These are phyloP conservation scores for Agrotis ipsilon DNA, from an alignment of 2,888 invertebrate species.

Conservation along the genomic window DNA sequence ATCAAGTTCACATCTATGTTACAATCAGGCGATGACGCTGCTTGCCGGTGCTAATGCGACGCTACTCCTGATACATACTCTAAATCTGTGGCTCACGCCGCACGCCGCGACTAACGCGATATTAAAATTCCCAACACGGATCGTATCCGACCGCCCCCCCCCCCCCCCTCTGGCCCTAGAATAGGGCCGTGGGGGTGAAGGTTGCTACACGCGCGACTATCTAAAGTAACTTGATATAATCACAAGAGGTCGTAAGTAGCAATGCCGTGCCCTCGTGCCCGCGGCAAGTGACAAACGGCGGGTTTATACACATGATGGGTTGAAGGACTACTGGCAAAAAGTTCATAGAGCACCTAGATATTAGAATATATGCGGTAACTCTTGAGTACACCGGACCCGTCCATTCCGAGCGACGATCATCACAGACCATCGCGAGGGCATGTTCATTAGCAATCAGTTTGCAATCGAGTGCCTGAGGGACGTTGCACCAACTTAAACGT, in stretches of 20 bases:
- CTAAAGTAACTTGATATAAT: slow-evolving; percentile 60
- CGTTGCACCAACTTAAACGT: background rate
- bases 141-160: slow-evolving; percentile 7
- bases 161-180: background rate
- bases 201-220: slow-evolving; percentile 28
- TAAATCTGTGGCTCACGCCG: slow-evolving; percentile 58
- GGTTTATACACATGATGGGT: no score
- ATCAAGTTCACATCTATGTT: slow-evolving; percentile 28
- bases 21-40: slow-evolving; percentile 24
- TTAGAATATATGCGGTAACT: background rate
- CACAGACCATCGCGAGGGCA: background rate
- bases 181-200: no score
- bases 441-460: slow-evolving; percentile 27
- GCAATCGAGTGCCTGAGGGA: slow-evolving; percentile 6
- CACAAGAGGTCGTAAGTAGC: slow-evolving; percentile 47
- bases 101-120: slow-evolving; percentile 36
- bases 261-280: background rate
- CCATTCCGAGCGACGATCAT: no score
- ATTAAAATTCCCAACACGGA: slow-evolving; percentile 68
- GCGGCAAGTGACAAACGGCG: background rate
- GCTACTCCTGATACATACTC: slow-evolving; percentile 2
- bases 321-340: background rate
- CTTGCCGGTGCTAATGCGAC: slow-evolving; percentile 5
- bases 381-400: no score
- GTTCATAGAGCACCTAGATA: no score